phyloP scores from a whole-genome alignment of 2,797 vertebrate species.

The Cheirogaleus major region DNA sequence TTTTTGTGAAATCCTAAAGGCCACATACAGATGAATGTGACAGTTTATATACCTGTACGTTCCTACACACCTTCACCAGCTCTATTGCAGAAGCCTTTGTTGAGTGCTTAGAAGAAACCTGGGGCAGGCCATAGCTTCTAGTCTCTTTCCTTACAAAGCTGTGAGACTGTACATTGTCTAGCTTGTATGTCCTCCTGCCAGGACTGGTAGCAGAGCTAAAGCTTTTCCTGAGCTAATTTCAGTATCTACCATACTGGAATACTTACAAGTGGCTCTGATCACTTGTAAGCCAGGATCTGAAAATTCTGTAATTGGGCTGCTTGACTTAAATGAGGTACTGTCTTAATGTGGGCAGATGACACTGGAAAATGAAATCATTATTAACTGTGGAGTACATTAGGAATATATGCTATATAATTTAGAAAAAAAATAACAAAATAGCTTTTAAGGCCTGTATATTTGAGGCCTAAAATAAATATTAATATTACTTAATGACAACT shows the following conservation, averaged over 20 bases:
- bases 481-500: neutral
- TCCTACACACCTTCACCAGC: too few species aligned
- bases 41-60: neutral
- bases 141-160: neutral
- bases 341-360: neutral
- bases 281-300: neutral
- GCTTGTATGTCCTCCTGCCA: neutral
- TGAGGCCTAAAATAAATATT: neutral
- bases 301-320: neutral
- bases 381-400: neutral
- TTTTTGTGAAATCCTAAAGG: neutral
- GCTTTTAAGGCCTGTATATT: neutral
- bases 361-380: neutral
- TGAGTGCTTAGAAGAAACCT: neutral
- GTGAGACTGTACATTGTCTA: too few species aligned
- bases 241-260: too few species aligned
- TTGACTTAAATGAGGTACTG: neutral
- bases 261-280: neutral
- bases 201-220: neutral
- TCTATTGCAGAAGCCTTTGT: neutral
- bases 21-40: neutral
- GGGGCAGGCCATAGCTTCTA: neutral
- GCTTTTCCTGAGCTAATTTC: neutral
- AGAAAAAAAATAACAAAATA: neutral
- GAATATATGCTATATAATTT: neutral